Percentiles rank a stretch among this genome's conserved stretches.
Conservation (phyloP, 2,797 vertebrate species). For the Lagorchestes hirsutus region DNA sequence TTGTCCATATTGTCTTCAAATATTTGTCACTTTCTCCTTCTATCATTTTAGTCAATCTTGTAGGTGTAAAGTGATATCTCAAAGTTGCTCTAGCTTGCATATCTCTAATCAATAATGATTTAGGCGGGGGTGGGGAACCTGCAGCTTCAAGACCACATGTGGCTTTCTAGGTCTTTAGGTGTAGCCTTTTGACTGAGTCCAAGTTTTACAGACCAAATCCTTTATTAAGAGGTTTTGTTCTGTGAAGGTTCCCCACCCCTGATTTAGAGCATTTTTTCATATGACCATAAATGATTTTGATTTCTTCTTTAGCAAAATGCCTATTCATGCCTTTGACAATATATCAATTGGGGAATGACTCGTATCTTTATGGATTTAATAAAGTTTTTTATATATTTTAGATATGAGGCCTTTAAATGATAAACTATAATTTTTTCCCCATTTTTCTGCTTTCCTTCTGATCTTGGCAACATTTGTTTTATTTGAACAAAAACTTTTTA, state of each 20-base stretch:
- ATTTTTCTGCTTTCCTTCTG: background rate
- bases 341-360: background rate
- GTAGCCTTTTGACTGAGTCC: too few relatives aligned
- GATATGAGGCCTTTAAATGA: background rate
- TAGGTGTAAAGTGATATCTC: background rate
- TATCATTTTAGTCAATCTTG: background rate
- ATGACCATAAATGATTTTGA: background rate
- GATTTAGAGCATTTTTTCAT: too few relatives aligned
- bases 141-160: too few relatives aligned
- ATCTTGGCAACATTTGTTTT: background rate
- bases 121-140: too few relatives aligned
- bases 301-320: background rate
- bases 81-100: background rate
- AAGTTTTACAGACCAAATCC: too few relatives aligned
- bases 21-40: background rate
- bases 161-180: too few relatives aligned
- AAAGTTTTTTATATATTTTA: background rate
- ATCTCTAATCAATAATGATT: background rate
- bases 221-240: too few relatives aligned
- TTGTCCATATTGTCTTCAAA: background rate
- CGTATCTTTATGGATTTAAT: background rate
- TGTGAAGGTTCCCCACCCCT: too few relatives aligned
- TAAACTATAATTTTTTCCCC: background rate
- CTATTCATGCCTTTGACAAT: background rate
- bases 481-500: background rate